Evolutionary conservation across 2,888 invertebrate genomes (phyloP).

Genomic region (Drosophila austrosaltans): DNA sequence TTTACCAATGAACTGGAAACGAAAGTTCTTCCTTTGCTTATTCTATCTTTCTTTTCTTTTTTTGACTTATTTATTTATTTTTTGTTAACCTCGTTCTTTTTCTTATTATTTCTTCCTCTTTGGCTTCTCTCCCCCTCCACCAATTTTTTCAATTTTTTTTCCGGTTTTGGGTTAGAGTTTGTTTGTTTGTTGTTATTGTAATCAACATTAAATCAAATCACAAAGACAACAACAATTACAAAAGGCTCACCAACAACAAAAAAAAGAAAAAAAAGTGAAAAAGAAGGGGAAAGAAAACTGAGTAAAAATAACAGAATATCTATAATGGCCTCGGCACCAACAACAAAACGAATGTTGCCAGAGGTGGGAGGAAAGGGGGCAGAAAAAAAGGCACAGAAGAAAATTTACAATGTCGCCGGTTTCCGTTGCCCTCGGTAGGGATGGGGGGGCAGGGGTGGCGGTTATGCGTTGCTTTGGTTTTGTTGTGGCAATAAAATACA

Average conservation of each 20-base stretch:
- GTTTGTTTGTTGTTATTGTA: constrained; percentile 66
- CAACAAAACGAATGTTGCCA: constrained; percentile 5
- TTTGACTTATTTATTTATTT: constrained; percentile 35
- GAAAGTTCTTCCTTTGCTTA: constrained; percentile 44
- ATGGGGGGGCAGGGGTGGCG: not conserved
- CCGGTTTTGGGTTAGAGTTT: constrained; percentile 45
- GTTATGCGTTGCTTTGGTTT: constrained; percentile 57
- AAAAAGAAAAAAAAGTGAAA: constrained; percentile 11
- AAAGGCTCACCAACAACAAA: constrained; percentile 53
- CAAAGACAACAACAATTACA: constrained; percentile 75
- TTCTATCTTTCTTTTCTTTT: constrained; percentile 29
- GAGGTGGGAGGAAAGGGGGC: not conserved
- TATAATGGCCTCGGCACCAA: constrained; percentile 38
- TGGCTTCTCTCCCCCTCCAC: constrained; percentile 15
- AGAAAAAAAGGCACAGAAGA: constrained; percentile 46
- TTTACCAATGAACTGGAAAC: constrained; percentile 50
- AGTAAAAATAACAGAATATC: constrained; percentile 53
- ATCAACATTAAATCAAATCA: constrained; percentile 79
- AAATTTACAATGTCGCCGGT: constrained; percentile 80
- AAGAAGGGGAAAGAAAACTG: constrained; percentile 32
- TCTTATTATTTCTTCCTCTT: constrained; percentile 19
- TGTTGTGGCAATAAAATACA: constrained; percentile 79
- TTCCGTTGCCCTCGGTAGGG: constrained; percentile 57
- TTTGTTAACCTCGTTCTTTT: constrained; percentile 33
- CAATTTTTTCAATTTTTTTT: constrained; percentile 39